Evolutionary conservation across 2,888 invertebrate species (phyloP), one percentile per base, ranked within the genome.

Genomic region (Protodeltote pygarga): DNA sequence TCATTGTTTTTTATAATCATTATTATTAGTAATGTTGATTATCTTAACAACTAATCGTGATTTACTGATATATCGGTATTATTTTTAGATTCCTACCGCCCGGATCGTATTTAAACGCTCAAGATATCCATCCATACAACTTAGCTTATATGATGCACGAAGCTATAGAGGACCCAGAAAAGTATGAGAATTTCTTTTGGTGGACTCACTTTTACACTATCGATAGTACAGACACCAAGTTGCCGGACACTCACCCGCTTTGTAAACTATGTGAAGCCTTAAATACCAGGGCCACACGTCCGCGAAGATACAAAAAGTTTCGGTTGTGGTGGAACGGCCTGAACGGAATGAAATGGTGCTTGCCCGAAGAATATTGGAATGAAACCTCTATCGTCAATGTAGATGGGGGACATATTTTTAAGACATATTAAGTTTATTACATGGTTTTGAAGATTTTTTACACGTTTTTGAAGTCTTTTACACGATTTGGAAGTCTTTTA

Each of bases 161-260:
- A 14, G 71, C 77, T 1, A 65, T 83, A 0, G 62, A 52, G 4
- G 32, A 75, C 3, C 71, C 55, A 0, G 34, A 49, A 1, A 28
- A 60, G 4, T 82, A 83, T 39, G 71, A 80, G 29, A 40, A 52
- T 2, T 88, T 69, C 55, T 86, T 87, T 55, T 68, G 42, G 17
- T 89, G 87, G 87, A 83, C 75, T 1, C 83, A 81, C 46, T 41
- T 65, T n/a, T 89, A 88, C 63, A 74, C 65, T 0, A 51, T 84
- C 5, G 52, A 58, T 4, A 28, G 52, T 0, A n/a, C n/a, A n/a
- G 62, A 55, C 1, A n/a, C n/a, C n/a, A n/a, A n/a, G n/a, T 32
- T 49, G 3, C 54, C 29, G 2, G 33, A 14, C 2, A 3, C 58
- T 16, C 75, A 81, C 29, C 81, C 84, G 1, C 35, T 85, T 0